phyloP scores from a whole-genome alignment of 2,113 vertebrate species.

The Tragelaphus scriptus region DNA sequence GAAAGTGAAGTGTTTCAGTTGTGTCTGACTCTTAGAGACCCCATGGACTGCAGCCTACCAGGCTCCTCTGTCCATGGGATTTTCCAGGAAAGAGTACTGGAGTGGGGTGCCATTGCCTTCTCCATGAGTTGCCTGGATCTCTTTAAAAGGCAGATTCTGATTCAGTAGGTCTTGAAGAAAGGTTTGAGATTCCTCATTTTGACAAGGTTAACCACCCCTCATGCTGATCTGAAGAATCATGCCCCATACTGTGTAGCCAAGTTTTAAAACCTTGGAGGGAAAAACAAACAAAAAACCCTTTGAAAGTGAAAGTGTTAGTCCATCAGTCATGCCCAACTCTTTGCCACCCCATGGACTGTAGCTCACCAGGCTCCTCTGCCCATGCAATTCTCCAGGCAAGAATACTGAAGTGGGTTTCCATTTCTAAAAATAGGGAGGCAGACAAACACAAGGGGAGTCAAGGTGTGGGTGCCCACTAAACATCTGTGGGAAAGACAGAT shows the following conservation, averaged over 20 bases:
- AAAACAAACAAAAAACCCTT: neutral
- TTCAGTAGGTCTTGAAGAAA: neutral
- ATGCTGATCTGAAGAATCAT: neutral
- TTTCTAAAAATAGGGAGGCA: neutral
- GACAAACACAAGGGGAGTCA: neutral
- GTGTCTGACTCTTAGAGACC: no score
- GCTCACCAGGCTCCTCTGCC: neutral
- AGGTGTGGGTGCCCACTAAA: accelerated
- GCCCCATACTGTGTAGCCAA: neutral
- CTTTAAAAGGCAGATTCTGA: neutral
- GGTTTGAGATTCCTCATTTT: neutral
- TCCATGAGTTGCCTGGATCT: neutral
- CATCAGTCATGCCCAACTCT: neutral
- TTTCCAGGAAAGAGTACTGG: no score
- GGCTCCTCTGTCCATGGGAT: no score
- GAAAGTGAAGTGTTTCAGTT: no score
- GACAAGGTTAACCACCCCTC: neutral
- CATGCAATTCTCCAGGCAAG: neutral
- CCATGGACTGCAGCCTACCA: no score
- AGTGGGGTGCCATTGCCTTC: no score
- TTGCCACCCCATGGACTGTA: neutral
- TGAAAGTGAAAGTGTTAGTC: neutral
- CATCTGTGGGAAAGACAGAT: neutral
- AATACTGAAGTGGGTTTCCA: neutral
- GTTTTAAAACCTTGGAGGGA: neutral